These are phyloP conservation scores for Lasioglossum vierecki DNA, from an alignment of 2,888 invertebrate genomes.

Conservation along the genomic window DNA sequence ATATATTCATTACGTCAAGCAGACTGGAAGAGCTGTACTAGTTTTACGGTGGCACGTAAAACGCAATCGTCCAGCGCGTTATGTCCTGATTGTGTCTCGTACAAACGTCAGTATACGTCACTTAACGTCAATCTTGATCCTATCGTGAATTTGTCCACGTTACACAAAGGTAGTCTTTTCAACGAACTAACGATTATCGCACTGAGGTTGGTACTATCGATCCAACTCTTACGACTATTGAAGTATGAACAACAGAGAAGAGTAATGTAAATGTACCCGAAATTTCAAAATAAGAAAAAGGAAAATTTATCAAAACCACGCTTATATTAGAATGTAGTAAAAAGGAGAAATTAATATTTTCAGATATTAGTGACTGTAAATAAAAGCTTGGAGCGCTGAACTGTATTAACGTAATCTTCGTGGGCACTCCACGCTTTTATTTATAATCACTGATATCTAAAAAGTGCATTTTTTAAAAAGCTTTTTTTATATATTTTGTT, in stretches of 20 bases:
- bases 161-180: constrained; percentile 7
- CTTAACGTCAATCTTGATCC: constrained; percentile 24
- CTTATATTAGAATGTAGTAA: too few species aligned
- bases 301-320: too few species aligned
- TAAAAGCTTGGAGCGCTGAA: too few species aligned
- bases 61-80: constrained; percentile 24
- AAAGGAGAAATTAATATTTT: too few species aligned
- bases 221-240: neutral
- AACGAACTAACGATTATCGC: neutral
- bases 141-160: constrained; percentile 16
- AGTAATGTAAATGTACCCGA: neutral
- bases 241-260: neutral
- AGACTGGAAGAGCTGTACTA: constrained; percentile 25
- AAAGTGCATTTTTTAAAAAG: too few species aligned
- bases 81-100: constrained; percentile 34
- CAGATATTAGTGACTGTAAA: too few species aligned
- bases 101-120: constrained; percentile 34
- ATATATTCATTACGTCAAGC: constrained; percentile 23
- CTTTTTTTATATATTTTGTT: too few species aligned
- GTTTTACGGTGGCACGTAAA: constrained; percentile 30
- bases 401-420: too few species aligned
- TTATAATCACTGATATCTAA: too few species aligned
- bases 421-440: too few species aligned
- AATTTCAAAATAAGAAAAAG: neutral
- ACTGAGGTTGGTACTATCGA: neutral